phyloP scores from a whole-genome alignment of 2,888 invertebrate genomes.

The Chouioia cunea region DNA sequence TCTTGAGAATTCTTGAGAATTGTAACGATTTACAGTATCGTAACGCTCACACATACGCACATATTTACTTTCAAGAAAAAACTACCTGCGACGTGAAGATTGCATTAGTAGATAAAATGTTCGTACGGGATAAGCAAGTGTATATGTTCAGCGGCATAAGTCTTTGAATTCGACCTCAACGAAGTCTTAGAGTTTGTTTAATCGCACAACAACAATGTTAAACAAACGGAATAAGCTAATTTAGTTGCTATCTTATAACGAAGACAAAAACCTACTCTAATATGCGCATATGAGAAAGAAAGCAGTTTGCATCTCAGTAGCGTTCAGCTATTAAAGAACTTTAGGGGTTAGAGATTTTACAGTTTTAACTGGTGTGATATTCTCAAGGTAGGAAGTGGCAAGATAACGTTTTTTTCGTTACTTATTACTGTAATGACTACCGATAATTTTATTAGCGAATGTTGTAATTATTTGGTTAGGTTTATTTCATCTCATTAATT shows the following conservation, averaged over 20 bases:
- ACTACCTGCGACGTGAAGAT: not conserved
- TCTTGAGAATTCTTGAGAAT: too few species aligned
- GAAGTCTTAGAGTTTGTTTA: constrained; percentile 23
- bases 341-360: not conserved
- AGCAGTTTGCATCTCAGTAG: constrained; percentile 20
- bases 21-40: too few species aligned
- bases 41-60: too few species aligned
- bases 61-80: too few species aligned
- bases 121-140: constrained; percentile 2
- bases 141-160: constrained; percentile 12
- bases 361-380: not conserved
- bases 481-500: too few species aligned
- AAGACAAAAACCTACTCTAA: not conserved
- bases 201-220: constrained; percentile 32
- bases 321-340: constrained; percentile 27
- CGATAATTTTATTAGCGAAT: too few species aligned
- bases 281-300: constrained; percentile 1
- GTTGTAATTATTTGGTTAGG: too few species aligned
- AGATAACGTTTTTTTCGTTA: too few species aligned
- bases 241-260: constrained; percentile 28
- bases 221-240: constrained; percentile 41
- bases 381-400: constrained; percentile 21
- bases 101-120: constrained; percentile 28
- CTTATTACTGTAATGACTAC: too few species aligned
- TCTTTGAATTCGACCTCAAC: constrained; percentile 26